Percentiles rank a stretch among this genome's conserved stretches.
phyloP scores from a whole-genome alignment of 2,113 vertebrate species.

The Daubentonia madagascariensis region DNA sequence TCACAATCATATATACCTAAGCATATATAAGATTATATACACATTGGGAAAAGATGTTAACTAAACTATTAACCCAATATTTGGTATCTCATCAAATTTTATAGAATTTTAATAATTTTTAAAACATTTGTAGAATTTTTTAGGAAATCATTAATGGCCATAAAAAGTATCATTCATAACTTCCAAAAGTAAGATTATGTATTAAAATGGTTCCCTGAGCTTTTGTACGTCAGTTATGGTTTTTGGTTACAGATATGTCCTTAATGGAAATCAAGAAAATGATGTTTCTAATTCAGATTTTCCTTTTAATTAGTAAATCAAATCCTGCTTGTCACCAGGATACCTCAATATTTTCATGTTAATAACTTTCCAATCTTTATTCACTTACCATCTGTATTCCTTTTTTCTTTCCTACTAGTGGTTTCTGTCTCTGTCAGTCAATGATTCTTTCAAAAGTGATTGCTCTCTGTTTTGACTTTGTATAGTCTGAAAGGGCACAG shows the following conservation, averaged over 20 bases:
- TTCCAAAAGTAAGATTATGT: background rate
- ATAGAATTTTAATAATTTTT: background rate
- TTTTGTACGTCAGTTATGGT: background rate
- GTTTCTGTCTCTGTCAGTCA: conserved; percentile 44
- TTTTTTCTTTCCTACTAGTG: conserved; percentile 54
- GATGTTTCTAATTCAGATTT: background rate
- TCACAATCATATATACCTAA: background rate
- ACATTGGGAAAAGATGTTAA: background rate
- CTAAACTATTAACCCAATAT: background rate
- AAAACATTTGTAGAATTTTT: background rate
- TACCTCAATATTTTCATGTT: conserved; percentile 22
- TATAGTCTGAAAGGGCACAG: background rate
- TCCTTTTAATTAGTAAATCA: conserved; percentile 23
- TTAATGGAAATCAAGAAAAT: background rate
- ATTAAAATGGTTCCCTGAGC: background rate
- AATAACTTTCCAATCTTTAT: conserved; percentile 12
- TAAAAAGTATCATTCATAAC: background rate
- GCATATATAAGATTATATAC: background rate
- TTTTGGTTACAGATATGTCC: background rate
- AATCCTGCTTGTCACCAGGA: background rate
- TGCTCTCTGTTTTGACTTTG: conserved; percentile 54
- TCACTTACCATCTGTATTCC: conserved; percentile 41
- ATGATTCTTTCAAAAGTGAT: conserved; percentile 31
- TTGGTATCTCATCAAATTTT: background rate
- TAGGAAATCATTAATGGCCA: background rate